Conservation (phyloP, 2,888 invertebrate species). For the Bombylius major region DNA sequence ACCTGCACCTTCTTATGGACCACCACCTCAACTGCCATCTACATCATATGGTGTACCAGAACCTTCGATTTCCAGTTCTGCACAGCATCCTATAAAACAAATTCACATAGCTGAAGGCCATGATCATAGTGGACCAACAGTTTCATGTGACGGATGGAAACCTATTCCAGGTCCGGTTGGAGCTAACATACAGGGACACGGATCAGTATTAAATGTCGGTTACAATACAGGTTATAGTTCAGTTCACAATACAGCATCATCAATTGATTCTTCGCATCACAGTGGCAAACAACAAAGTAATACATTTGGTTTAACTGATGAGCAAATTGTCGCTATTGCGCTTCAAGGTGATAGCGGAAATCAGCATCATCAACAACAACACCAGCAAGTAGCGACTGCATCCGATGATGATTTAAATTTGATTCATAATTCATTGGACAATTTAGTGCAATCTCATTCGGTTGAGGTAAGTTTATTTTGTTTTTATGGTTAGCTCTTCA, state of each 20-base stretch:
- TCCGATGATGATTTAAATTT: constrained; percentile 18
- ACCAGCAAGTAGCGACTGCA: constrained; percentile 18
- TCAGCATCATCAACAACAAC: constrained; percentile 5
- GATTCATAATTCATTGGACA: constrained; percentile 7
- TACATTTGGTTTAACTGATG: constrained; percentile 27
- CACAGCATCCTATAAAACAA: constrained; percentile 28
- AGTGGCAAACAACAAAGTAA: constrained; percentile 1
- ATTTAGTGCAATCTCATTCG: constrained; percentile 17
- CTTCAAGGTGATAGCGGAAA: constrained; percentile 18
- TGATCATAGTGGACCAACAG: constrained; percentile 37
- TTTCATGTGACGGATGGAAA: constrained; percentile 69
- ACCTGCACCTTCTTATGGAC: constrained; percentile 30
- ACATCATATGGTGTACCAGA: constrained; percentile 9
- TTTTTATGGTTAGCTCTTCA: background rate
- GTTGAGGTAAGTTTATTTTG: constrained; percentile 18
- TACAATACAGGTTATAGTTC: background rate
- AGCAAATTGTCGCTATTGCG: constrained; percentile 32
- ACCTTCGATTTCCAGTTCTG: constrained; percentile 16
- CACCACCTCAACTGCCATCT: constrained; percentile 37
- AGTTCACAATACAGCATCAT: constrained; percentile 16
- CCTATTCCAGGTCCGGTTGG: constrained; percentile 59
- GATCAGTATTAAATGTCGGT: background rate
- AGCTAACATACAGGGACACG: constrained; percentile 22
- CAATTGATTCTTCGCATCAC: constrained; percentile 1
- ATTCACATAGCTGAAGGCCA: constrained; percentile 27